Base-by-base conservation (phyloP, 2,113 vertebrate genomes). In the Diglossa brunneiventris region DNA sequence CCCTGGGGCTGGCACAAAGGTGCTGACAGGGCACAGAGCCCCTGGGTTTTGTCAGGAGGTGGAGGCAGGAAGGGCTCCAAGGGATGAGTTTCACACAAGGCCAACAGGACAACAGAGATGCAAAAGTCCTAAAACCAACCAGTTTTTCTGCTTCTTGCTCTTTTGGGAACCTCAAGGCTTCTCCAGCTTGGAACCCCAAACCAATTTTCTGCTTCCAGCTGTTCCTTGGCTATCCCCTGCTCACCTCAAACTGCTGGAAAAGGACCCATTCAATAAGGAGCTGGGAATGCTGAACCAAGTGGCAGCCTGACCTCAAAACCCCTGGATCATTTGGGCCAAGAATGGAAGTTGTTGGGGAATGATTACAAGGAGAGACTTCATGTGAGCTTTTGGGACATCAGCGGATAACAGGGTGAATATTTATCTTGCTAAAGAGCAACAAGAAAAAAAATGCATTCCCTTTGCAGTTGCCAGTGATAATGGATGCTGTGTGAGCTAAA, bases 391-490 rank as follows among this genome's bases (percentile, higher is more conserved):
- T 70, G 87, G 96, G 94, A 90, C 52, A 63, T 33, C 20, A 70
- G 92, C 8, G 35, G 90, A 88, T 22, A 41, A 49, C 6, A 20
- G 89, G 66, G 59, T 49, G 83, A 83, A 26, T 88, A 93, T 91
- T 91, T 97, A 62, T 90, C 93, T 95, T 66, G 50, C 80, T 82
- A 94, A 95, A 96, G 83, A 93, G 81, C 58, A 84, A 46, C 44
- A 31, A 62, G 70, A 67, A 91, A 90, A 66, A 87, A 56, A 78
- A 39, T 46, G 44, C 92, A 93, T 91, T 91, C 90, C 85, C 93
- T 80, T 87, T 91, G 78, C 95, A 92, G 87, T 96, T 97, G 95
- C 96, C 95, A 97, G 96, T 97, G 97, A 96, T 97, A 97, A 97
- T 95, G 96, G 97, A 96, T 84, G 78, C 95, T 93, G 82, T 90